Evolutionary conservation across 1,140 invertebrate species (phyloP).

Genomic region (Panagrolaimus sp.): DNA sequence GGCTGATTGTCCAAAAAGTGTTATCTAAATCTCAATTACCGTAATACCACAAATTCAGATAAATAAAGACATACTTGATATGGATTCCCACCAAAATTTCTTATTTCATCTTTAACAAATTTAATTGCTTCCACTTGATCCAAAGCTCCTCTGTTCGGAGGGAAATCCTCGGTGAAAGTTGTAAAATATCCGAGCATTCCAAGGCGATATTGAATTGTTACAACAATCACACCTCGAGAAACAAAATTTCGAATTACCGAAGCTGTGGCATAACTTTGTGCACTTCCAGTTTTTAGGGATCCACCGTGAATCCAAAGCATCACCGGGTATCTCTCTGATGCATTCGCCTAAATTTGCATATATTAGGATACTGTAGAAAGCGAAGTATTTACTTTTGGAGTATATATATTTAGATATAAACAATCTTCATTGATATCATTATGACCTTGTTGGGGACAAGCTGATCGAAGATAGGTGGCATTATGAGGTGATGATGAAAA

Average conservation of each 20-base stretch:
- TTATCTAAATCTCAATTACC: not conserved
- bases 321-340: not conserved
- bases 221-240: not conserved
- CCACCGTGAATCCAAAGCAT: constrained; percentile 5
- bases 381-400: constrained; percentile 3
- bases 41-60: too few species aligned
- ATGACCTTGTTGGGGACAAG: not conserved
- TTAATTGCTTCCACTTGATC: constrained; percentile 13
- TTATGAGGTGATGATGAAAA: not conserved
- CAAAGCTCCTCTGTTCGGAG: not conserved
- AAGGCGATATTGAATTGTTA: constrained; percentile 14
- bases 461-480: not conserved
- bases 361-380: not conserved
- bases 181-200: constrained; percentile 10
- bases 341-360: not conserved
- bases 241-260: not conserved
- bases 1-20: not conserved
- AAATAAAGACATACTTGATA: not conserved
- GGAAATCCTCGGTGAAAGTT: not conserved
- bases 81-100: constrained; percentile 17
- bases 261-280: not conserved
- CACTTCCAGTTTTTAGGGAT: not conserved
- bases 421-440: not conserved
- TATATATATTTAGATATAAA: not conserved
- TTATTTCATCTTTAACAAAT: constrained; percentile 5